These are phyloP conservation scores for Pseudopleuronectes americanus DNA, from an alignment of 2,797 vertebrate species.

Conservation along the genomic window DNA sequence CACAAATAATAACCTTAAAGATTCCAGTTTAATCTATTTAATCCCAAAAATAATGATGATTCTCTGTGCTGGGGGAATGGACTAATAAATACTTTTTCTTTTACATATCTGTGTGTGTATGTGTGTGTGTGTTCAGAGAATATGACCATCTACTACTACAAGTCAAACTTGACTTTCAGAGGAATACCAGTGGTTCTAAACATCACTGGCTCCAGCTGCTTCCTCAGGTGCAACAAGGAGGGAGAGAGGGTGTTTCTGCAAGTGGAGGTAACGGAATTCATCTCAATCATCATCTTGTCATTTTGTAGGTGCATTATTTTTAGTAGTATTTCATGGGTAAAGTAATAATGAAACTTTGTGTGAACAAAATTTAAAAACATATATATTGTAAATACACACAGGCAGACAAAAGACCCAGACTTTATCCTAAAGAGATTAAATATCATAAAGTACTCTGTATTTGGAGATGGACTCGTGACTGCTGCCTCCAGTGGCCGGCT, in stretches of 20 bases:
- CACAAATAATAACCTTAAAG: too few relatives aligned
- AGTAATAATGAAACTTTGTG: too few relatives aligned
- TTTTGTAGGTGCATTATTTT: too few relatives aligned
- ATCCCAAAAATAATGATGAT: too few relatives aligned
- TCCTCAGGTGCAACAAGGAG: conserved; percentile 73
- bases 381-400: neutral
- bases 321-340: too few relatives aligned
- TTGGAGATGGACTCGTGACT: too few relatives aligned
- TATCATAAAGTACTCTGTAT: too few relatives aligned
- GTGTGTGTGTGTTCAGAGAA: conserved; percentile 59
- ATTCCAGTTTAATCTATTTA: too few relatives aligned
- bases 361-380: neutral
- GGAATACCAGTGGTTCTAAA: conserved; percentile 84
- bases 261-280: conserved; percentile 71
- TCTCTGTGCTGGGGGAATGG: neutral
- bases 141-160: conserved; percentile 84
- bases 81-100: neutral
- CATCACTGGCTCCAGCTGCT: conserved; percentile 76
- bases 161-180: conserved; percentile 5
- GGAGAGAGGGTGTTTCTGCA: conserved; percentile 49
- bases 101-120: neutral
- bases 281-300: neutral
- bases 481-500: too few relatives aligned
- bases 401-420: too few relatives aligned
- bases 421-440: too few relatives aligned